Conservation (phyloP, 2,797 vertebrate genomes). For the Coregonus sp. region DNA sequence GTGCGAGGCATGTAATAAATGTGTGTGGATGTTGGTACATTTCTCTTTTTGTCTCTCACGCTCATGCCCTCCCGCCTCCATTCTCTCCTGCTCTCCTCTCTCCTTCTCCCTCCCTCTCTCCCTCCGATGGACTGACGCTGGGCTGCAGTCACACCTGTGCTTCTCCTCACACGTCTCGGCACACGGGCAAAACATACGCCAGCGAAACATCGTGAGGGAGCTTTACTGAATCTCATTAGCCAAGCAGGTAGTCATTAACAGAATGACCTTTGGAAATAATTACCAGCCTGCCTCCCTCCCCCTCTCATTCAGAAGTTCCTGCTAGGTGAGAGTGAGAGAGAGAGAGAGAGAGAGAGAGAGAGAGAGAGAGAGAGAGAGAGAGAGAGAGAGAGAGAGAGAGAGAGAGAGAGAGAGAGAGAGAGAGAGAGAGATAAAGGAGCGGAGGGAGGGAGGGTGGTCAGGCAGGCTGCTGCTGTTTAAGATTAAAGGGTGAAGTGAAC, state of each 20-base stretch:
- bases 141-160: slow-evolving; percentile 74
- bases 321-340: slow-evolving; percentile 55
- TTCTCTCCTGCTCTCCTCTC: slow-evolving; percentile 15
- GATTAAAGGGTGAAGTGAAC: slow-evolving; percentile 71
- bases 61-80: slow-evolving; percentile 14
- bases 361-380: slow-evolving; percentile 35
- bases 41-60: background rate
- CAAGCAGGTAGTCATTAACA: slow-evolving; percentile 96
- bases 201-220: slow-evolving; percentile 63
- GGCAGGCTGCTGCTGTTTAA: slow-evolving; percentile 59
- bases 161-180: slow-evolving; percentile 72
- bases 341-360: background rate
- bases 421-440: background rate
- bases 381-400: slow-evolving; percentile 25
- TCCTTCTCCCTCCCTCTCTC: background rate
- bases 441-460: too few species aligned
- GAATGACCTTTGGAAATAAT: slow-evolving; percentile 98
- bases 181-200: slow-evolving; percentile 73
- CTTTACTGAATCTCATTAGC: slow-evolving; percentile 97
- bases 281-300: slow-evolving; percentile 81
- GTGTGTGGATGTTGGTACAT: slow-evolving; percentile 33
- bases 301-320: slow-evolving; percentile 75
- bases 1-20: background rate
- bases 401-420: slow-evolving; percentile 12
- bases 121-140: slow-evolving; percentile 62